Evolutionary conservation across 1,140 invertebrate genomes (phyloP).

Genomic region (Nephila pilipes): DNA sequence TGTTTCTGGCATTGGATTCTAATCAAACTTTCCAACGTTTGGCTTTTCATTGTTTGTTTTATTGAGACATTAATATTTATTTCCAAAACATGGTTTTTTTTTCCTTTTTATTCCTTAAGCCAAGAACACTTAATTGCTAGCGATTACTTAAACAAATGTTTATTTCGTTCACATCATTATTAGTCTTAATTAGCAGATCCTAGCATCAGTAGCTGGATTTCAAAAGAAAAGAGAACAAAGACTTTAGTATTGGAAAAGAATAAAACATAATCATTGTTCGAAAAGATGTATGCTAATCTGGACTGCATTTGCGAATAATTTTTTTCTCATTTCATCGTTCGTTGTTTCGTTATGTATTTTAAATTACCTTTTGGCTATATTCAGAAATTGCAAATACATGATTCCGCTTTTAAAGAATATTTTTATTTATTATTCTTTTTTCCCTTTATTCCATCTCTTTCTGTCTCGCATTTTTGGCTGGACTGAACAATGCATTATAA

Average conservation of each 20-base stretch:
- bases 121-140: background rate
- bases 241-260: background rate
- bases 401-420: background rate
- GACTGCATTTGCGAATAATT: background rate
- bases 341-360: slow-evolving; percentile 29
- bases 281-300: slow-evolving; percentile 20
- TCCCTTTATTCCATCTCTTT: background rate
- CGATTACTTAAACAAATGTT: slow-evolving; percentile 33
- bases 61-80: slow-evolving; percentile 9
- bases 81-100: background rate
- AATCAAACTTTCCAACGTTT: too few relatives aligned
- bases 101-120: background rate
- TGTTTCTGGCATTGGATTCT: too few relatives aligned
- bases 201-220: background rate
- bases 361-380: slow-evolving; percentile 23
- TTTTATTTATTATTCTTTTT: background rate
- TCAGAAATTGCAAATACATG: slow-evolving; percentile 34
- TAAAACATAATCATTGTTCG: background rate
- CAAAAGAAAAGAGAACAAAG: background rate
- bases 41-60: too few relatives aligned
- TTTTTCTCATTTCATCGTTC: background rate
- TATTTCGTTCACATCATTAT: slow-evolving; percentile 4
- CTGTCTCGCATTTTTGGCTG: background rate
- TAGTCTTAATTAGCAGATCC: slow-evolving; percentile 9
- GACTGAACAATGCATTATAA: slow-evolving; percentile 38